phyloP scores from a whole-genome alignment of 2,797 vertebrate species.

The Crenuchus spilurus region DNA sequence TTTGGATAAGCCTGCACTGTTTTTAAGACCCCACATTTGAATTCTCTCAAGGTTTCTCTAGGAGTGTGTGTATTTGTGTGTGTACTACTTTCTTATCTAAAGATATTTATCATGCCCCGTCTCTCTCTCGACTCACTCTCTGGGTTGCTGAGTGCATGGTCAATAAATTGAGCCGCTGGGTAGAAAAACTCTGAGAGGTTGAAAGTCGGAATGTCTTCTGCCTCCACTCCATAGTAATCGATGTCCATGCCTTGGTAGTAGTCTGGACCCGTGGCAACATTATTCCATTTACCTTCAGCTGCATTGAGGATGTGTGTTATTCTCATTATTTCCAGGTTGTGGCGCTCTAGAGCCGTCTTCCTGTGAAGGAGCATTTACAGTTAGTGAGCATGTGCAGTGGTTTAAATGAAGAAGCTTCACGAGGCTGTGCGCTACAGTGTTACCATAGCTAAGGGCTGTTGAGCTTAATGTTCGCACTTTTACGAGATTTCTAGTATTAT shows the following conservation, averaged over 20 bases:
- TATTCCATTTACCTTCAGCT: slow-evolving; percentile 86
- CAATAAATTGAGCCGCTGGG: slow-evolving; percentile 85
- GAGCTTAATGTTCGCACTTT: no score
- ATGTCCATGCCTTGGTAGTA: slow-evolving; percentile 85
- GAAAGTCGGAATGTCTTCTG: slow-evolving; percentile 89
- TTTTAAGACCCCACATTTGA: slow-evolving; percentile 32
- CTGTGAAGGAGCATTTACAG: slow-evolving; percentile 63
- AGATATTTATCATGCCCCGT: slow-evolving; percentile 44
- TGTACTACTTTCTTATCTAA: slow-evolving; percentile 42
- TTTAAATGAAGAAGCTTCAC: no score
- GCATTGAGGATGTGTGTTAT: slow-evolving; percentile 91
- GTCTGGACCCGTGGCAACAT: slow-evolving; percentile 86
- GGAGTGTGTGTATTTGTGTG: slow-evolving; percentile 13
- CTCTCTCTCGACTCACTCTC: slow-evolving; percentile 79
- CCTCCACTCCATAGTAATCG: slow-evolving; percentile 87
- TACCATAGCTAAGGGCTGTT: no score
- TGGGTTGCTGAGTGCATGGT: slow-evolving; percentile 77
- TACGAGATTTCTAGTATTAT: no score
- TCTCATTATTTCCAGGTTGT: slow-evolving; percentile 82
- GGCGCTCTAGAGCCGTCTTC: slow-evolving; percentile 86
- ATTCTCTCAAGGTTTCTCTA: slow-evolving; percentile 32
- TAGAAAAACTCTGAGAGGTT: slow-evolving; percentile 88
- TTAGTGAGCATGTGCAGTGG: background rate
- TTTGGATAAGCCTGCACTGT: background rate
- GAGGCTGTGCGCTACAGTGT: no score